Evolutionary conservation across 2,888 invertebrate species (phyloP).

Genomic region (Drosophila atroscutellata): DNA sequence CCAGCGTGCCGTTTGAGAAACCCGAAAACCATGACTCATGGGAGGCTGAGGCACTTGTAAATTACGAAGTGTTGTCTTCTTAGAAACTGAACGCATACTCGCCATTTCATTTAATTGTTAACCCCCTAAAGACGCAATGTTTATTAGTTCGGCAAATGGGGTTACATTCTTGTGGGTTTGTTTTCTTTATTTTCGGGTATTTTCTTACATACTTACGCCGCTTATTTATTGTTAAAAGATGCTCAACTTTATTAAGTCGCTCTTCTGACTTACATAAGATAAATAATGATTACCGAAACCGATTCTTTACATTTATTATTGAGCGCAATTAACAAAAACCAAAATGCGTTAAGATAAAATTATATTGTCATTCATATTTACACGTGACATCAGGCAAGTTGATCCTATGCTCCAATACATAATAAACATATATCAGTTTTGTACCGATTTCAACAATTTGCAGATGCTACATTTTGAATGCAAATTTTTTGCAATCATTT

Average conservation of each 20-base stretch:
- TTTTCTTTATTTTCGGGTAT: neutral
- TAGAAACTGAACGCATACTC: slow-evolving; percentile 57
- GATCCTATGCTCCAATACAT: neutral
- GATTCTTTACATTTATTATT: neutral
- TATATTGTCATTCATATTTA: neutral
- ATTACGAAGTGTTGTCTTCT: slow-evolving; percentile 51
- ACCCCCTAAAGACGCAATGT: slow-evolving; percentile 38
- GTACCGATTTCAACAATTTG: neutral
- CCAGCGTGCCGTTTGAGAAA: slow-evolving; percentile 38
- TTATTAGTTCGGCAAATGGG: slow-evolving; percentile 49
- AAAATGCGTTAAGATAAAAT: slow-evolving; percentile 4
- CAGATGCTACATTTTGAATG: slow-evolving; percentile 2
- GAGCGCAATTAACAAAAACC: slow-evolving; percentile 6
- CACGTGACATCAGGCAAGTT: neutral
- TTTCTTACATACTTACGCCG: neutral
- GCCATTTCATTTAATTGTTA: slow-evolving; percentile 33
- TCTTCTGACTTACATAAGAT: slow-evolving; percentile 6
- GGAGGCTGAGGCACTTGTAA: slow-evolving; percentile 39
- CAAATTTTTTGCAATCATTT: slow-evolving; percentile 8
- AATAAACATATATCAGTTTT: neutral
- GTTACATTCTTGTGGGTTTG: slow-evolving; percentile 25
- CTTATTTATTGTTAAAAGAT: slow-evolving; percentile 21
- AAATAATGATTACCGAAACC: slow-evolving; percentile 12
- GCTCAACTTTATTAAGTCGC: neutral
- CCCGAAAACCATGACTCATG: slow-evolving; percentile 62